A percentile compares a stretch with the other conserved stretches of the same genome.
Conservation (phyloP, 2,797 vertebrate species). For the Thunnus albacares region DNA sequence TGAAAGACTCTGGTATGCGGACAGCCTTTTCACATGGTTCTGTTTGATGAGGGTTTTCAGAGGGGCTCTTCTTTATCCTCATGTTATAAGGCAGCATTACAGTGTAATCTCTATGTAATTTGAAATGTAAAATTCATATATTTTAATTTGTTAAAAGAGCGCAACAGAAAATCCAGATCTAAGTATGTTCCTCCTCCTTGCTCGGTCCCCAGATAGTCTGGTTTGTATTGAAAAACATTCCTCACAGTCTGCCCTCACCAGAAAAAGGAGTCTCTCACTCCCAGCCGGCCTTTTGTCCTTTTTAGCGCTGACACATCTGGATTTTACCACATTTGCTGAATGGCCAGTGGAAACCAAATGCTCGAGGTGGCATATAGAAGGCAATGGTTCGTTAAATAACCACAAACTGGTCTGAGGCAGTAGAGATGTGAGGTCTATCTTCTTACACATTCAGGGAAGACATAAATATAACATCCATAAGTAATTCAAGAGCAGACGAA, state of each 20-base stretch:
- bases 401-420: too few species aligned
- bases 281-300: not conserved
- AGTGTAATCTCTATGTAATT: not conserved
- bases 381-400: too few species aligned
- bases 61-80: not conserved
- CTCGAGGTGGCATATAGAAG: too few species aligned
- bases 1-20: constrained; percentile 62
- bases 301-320: not conserved
- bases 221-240: not conserved
- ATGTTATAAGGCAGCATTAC: not conserved
- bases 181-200: not conserved
- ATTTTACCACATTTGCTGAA: not conserved
- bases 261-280: not conserved
- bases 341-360: not conserved
- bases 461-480: too few species aligned
- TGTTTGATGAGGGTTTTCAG: constrained; percentile 10
- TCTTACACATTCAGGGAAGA: too few species aligned
- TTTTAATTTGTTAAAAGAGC: not conserved
- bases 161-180: not conserved
- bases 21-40: constrained; percentile 59
- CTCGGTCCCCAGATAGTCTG: not conserved
- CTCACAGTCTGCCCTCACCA: not conserved
- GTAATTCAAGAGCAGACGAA: too few species aligned
- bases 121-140: not conserved
- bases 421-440: too few species aligned